Evolutionary conservation across 2,797 vertebrate genomes (phyloP), one percentile per base, ranked within the genome.

Genomic region (Muscicapa striata): DNA sequence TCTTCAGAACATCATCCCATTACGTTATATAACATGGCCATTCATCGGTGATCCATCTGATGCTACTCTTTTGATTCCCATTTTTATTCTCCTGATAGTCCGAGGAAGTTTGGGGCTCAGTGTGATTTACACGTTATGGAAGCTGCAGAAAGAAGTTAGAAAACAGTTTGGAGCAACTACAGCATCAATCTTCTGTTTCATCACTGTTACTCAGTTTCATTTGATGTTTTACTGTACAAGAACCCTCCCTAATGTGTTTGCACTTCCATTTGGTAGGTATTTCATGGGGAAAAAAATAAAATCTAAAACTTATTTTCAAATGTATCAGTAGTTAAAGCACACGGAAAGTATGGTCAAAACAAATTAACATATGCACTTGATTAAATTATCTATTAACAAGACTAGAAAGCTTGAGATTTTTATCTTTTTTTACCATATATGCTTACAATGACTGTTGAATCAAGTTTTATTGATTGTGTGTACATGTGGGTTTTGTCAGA

Each of bases 221-320:
- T 97, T 99, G 24, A 99, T 99, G 99, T 99, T 99, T 97, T 99
- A 99, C 97, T 99, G 99, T 97, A 98, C 99, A 0, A 98, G 99
- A 93, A 99, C 98, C 0, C 98, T 99, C 13, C 99, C 99, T 41
- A 99, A 99, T 61, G 97, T 99, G 40, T 98, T 99, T 88, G 99
- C 99, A 2, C 97, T 99, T 79, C 98, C 99, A 10, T 45, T 99
- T 94, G 99, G 99, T 99, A 97, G 62, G 97, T 95, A 62, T 84
- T 91, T 13, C 4, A 4, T 10, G 9, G n/a, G 13, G 51, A 43
- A 43, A 22, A 55, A 34, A 14, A 13, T 22, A 51, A 92, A 84
- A 52, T 43, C 11, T 7, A 52, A 62, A 93, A 68, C 46, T 59
- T 81, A 2, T 66, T 82, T 67, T 63, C 10, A 26, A 63, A 30